Evolutionary conservation across 2,797 vertebrate genomes (phyloP), one percentile per base, ranked within the genome.

Genomic region (Tinamus major): DNA sequence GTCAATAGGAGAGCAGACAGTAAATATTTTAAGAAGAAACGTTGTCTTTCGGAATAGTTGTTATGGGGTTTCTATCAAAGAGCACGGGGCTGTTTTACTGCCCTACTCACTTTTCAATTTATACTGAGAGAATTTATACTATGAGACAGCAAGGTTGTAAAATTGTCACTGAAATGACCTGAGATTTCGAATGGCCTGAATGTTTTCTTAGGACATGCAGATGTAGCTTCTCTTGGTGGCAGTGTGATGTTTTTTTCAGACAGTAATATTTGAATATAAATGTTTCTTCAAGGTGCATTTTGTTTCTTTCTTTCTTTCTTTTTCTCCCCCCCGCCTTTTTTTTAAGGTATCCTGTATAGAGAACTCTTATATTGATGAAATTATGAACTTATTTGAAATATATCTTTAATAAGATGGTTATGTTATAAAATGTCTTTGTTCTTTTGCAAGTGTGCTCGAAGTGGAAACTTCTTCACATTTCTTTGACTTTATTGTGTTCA

Each of bases 11-110:
- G 44, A 48, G 84, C 79, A 85, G 93, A 39, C 59, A 79, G 53
- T 56, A 39, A 79, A 7, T 95, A 59, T 85, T 94, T 90, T 79
- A 72, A 26, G 71, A 93, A 80, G 81, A 82, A 96, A 79, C 59
- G 89, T 8, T 53, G 53, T 72, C 35, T 64, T 92, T 88, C 81
- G 83, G 63, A 88, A 64, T 71, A 82, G 29, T 42, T 76, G 39
- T 77, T 41, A 41, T 55, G 89, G 68, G 53, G 89, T 93, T 44
- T 1, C 82, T 92, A 89, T 27, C 41, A 76, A 78, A 68, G 21
- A 68, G 19, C 56, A 78, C 68, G 31, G 55, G 48, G 20, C 20
- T 83, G 62, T 90, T 82, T 87, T 82, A 81, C 67, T 83, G 44
- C 62, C 79, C 77, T 83, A 13, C 41, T 89, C 5, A 16, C 0